Percentiles rank a stretch among this genome's conserved stretches.
These are phyloP conservation scores for Archegozetes longisetosus DNA, from an alignment of 1,140 invertebrate species.

Conservation along the genomic window DNA sequence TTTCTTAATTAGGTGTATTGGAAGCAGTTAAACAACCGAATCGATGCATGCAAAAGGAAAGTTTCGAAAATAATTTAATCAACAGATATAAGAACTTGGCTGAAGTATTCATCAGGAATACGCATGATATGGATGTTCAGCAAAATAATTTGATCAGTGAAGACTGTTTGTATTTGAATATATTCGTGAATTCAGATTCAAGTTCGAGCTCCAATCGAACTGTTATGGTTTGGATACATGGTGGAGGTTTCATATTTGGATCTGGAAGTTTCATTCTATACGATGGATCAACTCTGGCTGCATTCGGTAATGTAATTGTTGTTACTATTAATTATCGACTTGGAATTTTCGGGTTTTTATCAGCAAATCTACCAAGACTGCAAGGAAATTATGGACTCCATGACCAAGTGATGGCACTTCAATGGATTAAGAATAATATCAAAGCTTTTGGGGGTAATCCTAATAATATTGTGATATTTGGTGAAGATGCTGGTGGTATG, in stretches of 20 bases:
- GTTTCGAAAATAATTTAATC: too few relatives aligned
- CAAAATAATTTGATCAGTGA: slow-evolving; percentile 33
- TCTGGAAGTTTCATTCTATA: slow-evolving; percentile 58
- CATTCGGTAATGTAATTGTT: slow-evolving; percentile 78
- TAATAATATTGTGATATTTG: slow-evolving; percentile 83
- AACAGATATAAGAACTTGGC: too few relatives aligned
- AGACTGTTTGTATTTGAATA: slow-evolving; percentile 30
- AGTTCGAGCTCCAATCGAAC: slow-evolving; percentile 15
- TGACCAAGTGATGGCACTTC: slow-evolving; percentile 81
- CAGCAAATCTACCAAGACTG: slow-evolving; percentile 52
- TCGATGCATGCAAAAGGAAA: too few relatives aligned
- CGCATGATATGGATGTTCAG: not conserved
- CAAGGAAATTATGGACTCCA: slow-evolving; percentile 72
- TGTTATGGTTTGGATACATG: slow-evolving; percentile 18
- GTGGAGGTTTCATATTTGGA: slow-evolving; percentile 87
- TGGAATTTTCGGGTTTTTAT: slow-evolving; percentile 80
- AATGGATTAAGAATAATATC: slow-evolving; percentile 88
- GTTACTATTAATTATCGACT: slow-evolving; percentile 90
- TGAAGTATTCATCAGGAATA: too few relatives aligned
- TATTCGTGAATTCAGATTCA: slow-evolving; percentile 17
- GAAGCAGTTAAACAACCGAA: too few relatives aligned
- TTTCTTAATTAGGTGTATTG: too few relatives aligned
- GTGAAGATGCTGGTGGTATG: slow-evolving; percentile 87
- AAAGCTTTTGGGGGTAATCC: slow-evolving; percentile 83
- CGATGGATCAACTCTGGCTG: slow-evolving; percentile 66